Conservation (phyloP, 1,140 invertebrate species). For the Rhagoletis zephyria region DNA sequence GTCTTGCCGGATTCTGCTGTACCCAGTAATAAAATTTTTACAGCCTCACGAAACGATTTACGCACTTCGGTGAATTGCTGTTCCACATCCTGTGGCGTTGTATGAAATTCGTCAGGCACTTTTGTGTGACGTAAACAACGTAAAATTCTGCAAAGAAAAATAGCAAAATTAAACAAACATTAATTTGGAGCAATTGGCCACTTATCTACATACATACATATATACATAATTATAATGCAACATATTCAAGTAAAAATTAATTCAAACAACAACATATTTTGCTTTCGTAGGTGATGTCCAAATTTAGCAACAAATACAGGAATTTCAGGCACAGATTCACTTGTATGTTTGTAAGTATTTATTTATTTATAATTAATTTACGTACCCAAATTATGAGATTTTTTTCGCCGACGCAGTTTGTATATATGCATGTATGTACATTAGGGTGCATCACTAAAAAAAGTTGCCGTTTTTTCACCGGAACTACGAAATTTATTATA, state of each 20-base stretch:
- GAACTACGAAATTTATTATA: too few relatives aligned
- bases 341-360: too few relatives aligned
- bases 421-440: neutral
- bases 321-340: too few relatives aligned
- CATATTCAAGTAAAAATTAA: too few relatives aligned
- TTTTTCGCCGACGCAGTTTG: too few relatives aligned
- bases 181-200: neutral
- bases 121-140: slow-evolving; percentile 66
- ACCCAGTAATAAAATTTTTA: slow-evolving; percentile 80
- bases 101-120: slow-evolving; percentile 37
- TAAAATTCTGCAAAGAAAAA: slow-evolving; percentile 65
- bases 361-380: too few relatives aligned
- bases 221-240: neutral
- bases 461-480: too few relatives aligned
- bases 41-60: slow-evolving; percentile 70
- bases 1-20: slow-evolving; percentile 83
- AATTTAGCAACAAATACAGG: too few relatives aligned
- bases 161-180: slow-evolving; percentile 44
- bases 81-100: slow-evolving; percentile 60
- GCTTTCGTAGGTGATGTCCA: too few relatives aligned
- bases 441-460: too few relatives aligned
- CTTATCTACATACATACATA: neutral
- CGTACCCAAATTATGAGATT: too few relatives aligned
- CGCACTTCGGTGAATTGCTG: slow-evolving; percentile 61
- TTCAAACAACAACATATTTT: too few relatives aligned